phyloP scores from a whole-genome alignment of 2,113 vertebrate genomes.

The Forbesichthys papilliferus region DNA sequence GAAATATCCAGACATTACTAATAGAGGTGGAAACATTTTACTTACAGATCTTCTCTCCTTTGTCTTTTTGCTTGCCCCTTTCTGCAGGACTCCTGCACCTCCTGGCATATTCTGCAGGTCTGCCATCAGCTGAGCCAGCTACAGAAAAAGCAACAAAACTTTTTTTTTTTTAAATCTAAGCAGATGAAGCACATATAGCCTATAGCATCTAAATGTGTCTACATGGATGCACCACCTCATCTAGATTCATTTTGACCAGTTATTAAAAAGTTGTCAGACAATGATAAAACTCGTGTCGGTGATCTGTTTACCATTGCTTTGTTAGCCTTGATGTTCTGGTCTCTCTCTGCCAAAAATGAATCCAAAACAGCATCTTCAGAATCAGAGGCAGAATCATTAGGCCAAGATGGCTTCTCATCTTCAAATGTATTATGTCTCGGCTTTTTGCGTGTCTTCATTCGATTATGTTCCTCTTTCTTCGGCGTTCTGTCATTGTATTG shows the following conservation, averaged over 20 bases:
- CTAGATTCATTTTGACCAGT: too few species aligned
- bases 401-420: not conserved
- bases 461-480: not conserved
- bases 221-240: too few species aligned
- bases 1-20: too few species aligned
- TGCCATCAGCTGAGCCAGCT: constrained; percentile 79
- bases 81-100: constrained; percentile 48
- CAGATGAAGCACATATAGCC: not conserved
- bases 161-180: not conserved
- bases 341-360: constrained; percentile 69
- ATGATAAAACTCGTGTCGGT: too few species aligned
- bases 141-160: not conserved
- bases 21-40: not conserved
- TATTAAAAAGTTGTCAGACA: not conserved
- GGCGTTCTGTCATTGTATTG: not conserved
- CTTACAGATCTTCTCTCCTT: constrained; percentile 56
- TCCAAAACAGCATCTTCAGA: constrained; percentile 31
- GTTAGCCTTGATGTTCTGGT: constrained; percentile 75
- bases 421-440: constrained; percentile 29
- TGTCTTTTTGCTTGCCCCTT: constrained; percentile 31
- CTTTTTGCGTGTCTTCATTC: constrained; percentile 4
- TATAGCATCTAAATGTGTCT: not conserved
- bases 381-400: constrained; percentile 30
- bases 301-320: constrained; percentile 73
- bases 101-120: constrained; percentile 76